These are phyloP conservation scores for Ennomos quercinarius DNA, from an alignment of 2,888 invertebrate genomes.

Conservation along the genomic window DNA sequence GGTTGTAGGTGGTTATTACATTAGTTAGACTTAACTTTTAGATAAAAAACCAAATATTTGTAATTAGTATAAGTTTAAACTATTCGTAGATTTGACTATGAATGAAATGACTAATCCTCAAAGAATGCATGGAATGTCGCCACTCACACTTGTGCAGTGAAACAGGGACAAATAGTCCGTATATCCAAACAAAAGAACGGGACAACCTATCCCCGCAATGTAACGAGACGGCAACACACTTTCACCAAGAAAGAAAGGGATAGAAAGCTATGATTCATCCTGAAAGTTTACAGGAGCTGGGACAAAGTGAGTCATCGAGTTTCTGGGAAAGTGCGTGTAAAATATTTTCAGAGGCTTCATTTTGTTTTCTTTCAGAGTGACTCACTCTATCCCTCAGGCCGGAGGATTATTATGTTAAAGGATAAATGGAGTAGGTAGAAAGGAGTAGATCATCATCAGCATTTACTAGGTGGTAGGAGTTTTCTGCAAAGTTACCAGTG, in stretches of 20 bases:
- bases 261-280: conserved; percentile 31
- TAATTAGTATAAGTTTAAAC: too few species aligned
- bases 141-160: too few species aligned
- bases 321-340: conserved; percentile 16
- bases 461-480: too few species aligned
- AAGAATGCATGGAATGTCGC: too few species aligned
- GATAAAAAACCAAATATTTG: too few species aligned
- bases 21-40: too few species aligned
- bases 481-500: too few species aligned
- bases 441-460: too few species aligned
- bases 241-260: conserved; percentile 26
- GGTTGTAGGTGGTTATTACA: too few species aligned
- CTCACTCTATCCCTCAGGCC: conserved; percentile 7
- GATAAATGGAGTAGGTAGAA: too few species aligned
- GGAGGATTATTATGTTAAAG: neutral
- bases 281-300: conserved; percentile 11
- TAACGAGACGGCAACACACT: conserved; percentile 19
- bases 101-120: too few species aligned
- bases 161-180: neutral
- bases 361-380: conserved; percentile 8
- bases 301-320: conserved; percentile 30
- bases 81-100: too few species aligned
- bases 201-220: conserved; percentile 7
- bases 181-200: conserved; percentile 5
- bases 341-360: neutral